A percentile compares a stretch with the other conserved stretches of the same genome.
Evolutionary conservation across 2,888 invertebrate genomes (phyloP).

Genomic region (Chrysopilus asiliformis): DNA sequence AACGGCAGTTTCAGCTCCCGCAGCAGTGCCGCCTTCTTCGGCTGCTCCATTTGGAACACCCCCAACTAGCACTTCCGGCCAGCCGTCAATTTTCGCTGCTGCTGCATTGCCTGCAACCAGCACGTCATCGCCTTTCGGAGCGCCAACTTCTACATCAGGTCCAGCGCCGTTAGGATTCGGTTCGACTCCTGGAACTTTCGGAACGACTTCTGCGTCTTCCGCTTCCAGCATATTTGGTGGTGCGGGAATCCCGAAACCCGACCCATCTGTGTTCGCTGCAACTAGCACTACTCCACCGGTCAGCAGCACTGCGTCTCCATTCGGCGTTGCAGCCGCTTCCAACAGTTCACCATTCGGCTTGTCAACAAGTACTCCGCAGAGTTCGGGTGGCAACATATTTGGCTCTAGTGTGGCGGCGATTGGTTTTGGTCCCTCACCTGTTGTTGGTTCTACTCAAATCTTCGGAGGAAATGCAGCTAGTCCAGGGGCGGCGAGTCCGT

Average conservation of each 20-base stretch:
- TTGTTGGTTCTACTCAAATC: too few relatives aligned
- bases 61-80: slow-evolving; percentile 2
- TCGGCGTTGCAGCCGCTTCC: slow-evolving; percentile 12
- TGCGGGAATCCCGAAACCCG: slow-evolving; percentile 12
- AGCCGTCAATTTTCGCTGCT: slow-evolving; percentile 11
- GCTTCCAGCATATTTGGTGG: slow-evolving; percentile 11
- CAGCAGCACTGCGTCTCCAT: slow-evolving; percentile 17
- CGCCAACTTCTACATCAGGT: too few relatives aligned
- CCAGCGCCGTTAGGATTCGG: slow-evolving; percentile 15
- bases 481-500: too few relatives aligned
- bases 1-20: slow-evolving; percentile 11
- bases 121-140: neutral
- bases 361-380: neutral
- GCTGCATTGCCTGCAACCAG: slow-evolving; percentile 6
- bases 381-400: neutral
- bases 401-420: too few relatives aligned
- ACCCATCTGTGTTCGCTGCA: slow-evolving; percentile 18
- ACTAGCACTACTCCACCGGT: slow-evolving; percentile 10
- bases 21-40: slow-evolving; percentile 1
- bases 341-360: slow-evolving; percentile 3
- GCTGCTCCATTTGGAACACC: neutral
- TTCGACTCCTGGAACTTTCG: slow-evolving; percentile 17
- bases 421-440: too few relatives aligned
- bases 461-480: too few relatives aligned
- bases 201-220: slow-evolving; percentile 14